phyloP scores from a whole-genome alignment of 2,797 vertebrate genomes.

The Platyrinchus mystaceus region DNA sequence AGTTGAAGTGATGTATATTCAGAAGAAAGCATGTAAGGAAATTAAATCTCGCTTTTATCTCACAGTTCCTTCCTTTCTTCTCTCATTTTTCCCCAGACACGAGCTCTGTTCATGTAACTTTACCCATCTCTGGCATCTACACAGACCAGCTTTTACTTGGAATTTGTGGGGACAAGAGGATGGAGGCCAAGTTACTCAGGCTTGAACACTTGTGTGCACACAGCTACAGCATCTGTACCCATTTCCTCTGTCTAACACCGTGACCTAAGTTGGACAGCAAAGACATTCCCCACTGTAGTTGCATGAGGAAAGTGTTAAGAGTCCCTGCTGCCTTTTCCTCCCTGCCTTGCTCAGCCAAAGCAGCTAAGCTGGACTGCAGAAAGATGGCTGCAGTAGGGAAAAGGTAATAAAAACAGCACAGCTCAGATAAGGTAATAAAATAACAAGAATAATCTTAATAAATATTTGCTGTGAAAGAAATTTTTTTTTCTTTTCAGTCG shows the following conservation, averaged over 20 bases:
- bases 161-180: not conserved
- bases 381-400: not conserved
- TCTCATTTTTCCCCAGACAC: not conserved
- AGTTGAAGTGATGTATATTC: not conserved
- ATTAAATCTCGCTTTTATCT: not conserved
- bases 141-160: not conserved
- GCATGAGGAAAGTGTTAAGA: not conserved
- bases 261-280: rapidly evolving
- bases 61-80: not conserved
- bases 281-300: rapidly evolving
- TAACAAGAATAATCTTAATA: not conserved
- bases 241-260: not conserved
- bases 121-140: not conserved
- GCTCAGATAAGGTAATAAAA: not conserved
- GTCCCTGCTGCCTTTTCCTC: not conserved
- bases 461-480: not conserved
- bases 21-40: not conserved
- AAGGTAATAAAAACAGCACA: not conserved
- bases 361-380: not conserved
- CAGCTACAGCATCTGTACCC: not conserved
- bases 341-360: not conserved
- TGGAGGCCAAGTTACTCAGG: not conserved
- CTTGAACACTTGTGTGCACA: too few relatives aligned
- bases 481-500: not conserved
- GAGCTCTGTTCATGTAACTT: not conserved